Base-by-base conservation (phyloP, 2,113 vertebrate species). In the Corythornis cristatus region DNA sequence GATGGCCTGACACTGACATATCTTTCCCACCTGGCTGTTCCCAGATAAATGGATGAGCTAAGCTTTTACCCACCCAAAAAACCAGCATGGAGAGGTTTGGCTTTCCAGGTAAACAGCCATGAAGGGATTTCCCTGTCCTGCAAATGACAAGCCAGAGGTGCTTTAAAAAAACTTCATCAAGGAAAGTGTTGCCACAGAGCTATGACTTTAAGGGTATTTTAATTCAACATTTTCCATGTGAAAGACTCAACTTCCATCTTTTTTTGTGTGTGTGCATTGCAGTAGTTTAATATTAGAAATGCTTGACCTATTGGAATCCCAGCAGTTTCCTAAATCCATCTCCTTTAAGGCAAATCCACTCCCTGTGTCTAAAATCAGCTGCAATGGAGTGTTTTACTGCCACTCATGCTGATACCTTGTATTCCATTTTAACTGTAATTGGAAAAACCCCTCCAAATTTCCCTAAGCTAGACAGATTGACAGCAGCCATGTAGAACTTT, bases 11-110 rank as follows among this genome's bases (percentile, higher is more conserved):
- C 80, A 94, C 88, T 95, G 94, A 96, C 93, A 56, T 53, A 86
- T 96, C 80, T 86, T 73, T 93, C 87, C 83, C 81, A 96, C 58
- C 81, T 95, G 92, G 72, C 92, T 93, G 86, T 95, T 92, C 86
- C 82, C 28, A 85, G 82, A 93, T 68, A 93, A 95, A 94, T 91
- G 64, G 54, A 76, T 91, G 43, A 87, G 86, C 45, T 74, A 40
- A 90, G 70, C 15, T 57, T 11, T 74, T 75, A 33, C 3, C 0
- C 33, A 45, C 40, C 40, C 33, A 25, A 50, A 42, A 56, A 56
- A 33, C 16, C 2, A 35, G 35, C 5, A 2, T n/a, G 21, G 17
- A 21, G 48, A 26, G 9, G 10, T 42, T 70, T 74, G 42, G 15
- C 1, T 19, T 93, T 80, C 56, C 54, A 50, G 16, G 56, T 66